These are phyloP conservation scores for Sipha maydis DNA, from an alignment of 2,888 invertebrate genomes.

Conservation along the genomic window DNA sequence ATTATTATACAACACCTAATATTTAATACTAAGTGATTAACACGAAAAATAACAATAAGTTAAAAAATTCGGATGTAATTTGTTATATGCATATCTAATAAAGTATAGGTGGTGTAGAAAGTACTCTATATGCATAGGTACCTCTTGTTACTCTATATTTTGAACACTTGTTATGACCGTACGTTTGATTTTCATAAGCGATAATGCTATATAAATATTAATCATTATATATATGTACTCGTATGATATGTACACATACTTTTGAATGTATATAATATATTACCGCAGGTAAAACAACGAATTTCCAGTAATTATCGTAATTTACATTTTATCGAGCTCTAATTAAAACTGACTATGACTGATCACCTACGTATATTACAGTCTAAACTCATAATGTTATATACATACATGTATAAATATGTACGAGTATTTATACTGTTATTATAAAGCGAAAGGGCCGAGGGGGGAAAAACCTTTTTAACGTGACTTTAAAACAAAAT, in stretches of 20 bases:
- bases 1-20: not conserved
- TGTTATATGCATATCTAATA: not conserved
- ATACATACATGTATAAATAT: not conserved
- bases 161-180: not conserved
- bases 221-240: not conserved
- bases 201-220: not conserved
- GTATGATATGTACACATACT: no score
- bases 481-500: slow-evolving; percentile 1
- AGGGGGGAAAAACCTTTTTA: not conserved
- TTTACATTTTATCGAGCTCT: not conserved
- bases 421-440: not conserved
- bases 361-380: not conserved
- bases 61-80: not conserved
- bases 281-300: not conserved
- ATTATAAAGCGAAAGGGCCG: not conserved
- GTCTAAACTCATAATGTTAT: not conserved
- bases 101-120: no score
- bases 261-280: not conserved
- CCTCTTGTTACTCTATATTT: not conserved
- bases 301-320: not conserved
- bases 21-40: slow-evolving; percentile 29
- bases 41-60: slow-evolving; percentile 11
- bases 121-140: no score
- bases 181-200: not conserved
- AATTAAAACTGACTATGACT: not conserved